A percentile compares a stretch with the other conserved stretches of the same genome.
Conservation (phyloP, 1,140 invertebrate species). For the Drosophila miranda region DNA sequence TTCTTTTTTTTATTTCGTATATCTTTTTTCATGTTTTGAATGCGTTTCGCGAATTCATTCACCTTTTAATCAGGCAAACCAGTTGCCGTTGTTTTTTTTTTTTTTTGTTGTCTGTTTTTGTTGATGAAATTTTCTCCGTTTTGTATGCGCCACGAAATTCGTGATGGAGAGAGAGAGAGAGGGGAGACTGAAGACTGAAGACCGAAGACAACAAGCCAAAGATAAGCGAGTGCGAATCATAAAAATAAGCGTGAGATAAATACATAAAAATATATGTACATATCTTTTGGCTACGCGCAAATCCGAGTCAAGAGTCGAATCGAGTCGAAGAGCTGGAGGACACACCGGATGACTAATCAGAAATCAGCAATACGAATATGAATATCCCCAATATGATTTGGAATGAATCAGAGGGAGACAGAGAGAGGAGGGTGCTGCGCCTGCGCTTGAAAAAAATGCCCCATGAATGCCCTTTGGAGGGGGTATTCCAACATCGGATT, state of each 20-base stretch:
- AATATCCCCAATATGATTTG: constrained; percentile 25
- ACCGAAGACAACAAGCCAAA: constrained; percentile 5
- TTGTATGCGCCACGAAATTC: constrained; percentile 64
- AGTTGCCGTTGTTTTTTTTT: constrained; percentile 47
- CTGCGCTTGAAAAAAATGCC: constrained; percentile 10
- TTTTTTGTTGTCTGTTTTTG: constrained; percentile 40
- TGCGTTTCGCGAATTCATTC: constrained; percentile 68
- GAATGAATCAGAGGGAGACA: constrained; percentile 3
- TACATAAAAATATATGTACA: constrained; percentile 50
- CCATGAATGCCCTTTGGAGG: background rate
- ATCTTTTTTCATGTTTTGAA: constrained; percentile 28
- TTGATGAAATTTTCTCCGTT: constrained; percentile 61
- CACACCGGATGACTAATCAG: constrained; percentile 21
- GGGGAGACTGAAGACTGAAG: constrained; percentile 3
- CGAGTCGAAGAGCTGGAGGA: constrained; percentile 7
- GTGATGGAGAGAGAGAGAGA: constrained; percentile 31
- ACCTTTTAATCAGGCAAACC: constrained; percentile 76
- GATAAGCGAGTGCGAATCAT: constrained; percentile 1
- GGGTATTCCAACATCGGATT: too few species aligned
- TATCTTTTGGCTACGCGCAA: constrained; percentile 25
- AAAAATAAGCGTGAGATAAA: constrained; percentile 68
- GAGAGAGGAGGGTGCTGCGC: constrained; percentile 8
- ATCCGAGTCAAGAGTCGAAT: background rate
- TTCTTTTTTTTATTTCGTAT: constrained; percentile 14
- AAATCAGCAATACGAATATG: constrained; percentile 4